Evolutionary conservation across 2,797 vertebrate species (phyloP).

Genomic region (Sebastes steindachneri): DNA sequence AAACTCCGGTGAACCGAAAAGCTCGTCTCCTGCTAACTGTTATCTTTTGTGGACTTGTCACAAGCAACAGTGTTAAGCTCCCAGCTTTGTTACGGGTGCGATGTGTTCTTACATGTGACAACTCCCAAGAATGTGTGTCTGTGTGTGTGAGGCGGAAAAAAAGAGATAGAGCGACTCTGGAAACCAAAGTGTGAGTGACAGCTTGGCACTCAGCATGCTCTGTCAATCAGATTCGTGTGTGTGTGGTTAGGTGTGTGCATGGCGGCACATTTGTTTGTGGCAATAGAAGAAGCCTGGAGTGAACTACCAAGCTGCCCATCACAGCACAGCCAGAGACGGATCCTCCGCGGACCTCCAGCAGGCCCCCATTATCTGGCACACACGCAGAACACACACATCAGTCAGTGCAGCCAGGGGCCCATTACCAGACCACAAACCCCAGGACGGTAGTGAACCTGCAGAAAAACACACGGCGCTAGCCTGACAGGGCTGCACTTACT

Average conservation of each 20-base stretch:
- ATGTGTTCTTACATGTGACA: slow-evolving; percentile 53
- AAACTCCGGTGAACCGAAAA: neutral
- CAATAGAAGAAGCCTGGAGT: slow-evolving; percentile 45
- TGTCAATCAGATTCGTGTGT: slow-evolving; percentile 58
- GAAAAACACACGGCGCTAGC: slow-evolving; percentile 33
- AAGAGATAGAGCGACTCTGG: slow-evolving; percentile 4
- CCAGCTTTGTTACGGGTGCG: slow-evolving; percentile 20
- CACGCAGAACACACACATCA: slow-evolving; percentile 42
- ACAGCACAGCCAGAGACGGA: slow-evolving; percentile 49
- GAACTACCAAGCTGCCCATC: slow-evolving; percentile 61
- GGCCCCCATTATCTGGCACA: slow-evolving; percentile 60
- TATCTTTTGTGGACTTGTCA: slow-evolving; percentile 33
- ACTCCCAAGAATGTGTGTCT: slow-evolving; percentile 11
- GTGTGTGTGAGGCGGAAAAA: neutral
- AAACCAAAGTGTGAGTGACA: slow-evolving; percentile 68
- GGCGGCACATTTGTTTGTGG: neutral
- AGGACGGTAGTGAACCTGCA: slow-evolving; percentile 46
- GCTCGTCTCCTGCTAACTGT: slow-evolving; percentile 14
- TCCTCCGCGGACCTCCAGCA: slow-evolving; percentile 53
- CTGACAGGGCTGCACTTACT: slow-evolving; percentile 42
- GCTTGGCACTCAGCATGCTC: slow-evolving; percentile 59
- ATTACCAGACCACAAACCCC: slow-evolving; percentile 61
- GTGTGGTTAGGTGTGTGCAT: slow-evolving; percentile 5
- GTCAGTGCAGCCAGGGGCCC: slow-evolving; percentile 49
- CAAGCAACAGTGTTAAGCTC: slow-evolving; percentile 32